phyloP scores from a whole-genome alignment of 1,140 invertebrate genomes.

The Alviniconcha marisindica region DNA sequence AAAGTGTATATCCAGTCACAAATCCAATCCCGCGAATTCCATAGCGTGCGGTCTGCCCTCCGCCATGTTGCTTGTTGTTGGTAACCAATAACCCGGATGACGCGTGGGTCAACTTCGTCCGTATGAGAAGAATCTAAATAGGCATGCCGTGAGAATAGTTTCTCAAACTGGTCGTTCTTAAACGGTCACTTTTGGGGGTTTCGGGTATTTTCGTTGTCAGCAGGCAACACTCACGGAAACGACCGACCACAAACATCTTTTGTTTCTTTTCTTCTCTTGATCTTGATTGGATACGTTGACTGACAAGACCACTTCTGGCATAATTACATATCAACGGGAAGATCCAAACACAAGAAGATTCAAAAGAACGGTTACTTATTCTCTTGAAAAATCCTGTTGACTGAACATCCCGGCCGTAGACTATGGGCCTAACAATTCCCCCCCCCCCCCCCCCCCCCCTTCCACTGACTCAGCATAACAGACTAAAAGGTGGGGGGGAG shows the following conservation, averaged over 20 bases:
- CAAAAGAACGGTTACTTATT: no score
- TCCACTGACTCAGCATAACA: no score
- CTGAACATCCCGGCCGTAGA: no score
- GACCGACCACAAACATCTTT: neutral
- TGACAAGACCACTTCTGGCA: no score
- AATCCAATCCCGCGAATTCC: neutral
- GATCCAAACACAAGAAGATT: no score
- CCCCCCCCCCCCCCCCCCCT: no score
- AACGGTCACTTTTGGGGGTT: neutral
- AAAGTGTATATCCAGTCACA: neutral
- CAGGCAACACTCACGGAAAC: neutral
- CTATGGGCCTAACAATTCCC: no score
- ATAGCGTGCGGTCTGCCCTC: conserved; percentile 45
- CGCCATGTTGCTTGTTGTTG: conserved; percentile 69
- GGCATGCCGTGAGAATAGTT: neutral
- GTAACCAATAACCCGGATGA: conserved; percentile 59
- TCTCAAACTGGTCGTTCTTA: neutral
- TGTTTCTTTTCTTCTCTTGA: neutral
- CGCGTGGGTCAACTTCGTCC: neutral
- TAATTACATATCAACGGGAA: no score
- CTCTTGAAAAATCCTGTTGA: no score
- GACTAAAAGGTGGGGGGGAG: no score
- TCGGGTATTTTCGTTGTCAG: neutral
- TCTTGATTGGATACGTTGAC: neutral
- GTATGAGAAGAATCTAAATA: neutral